phyloP scores from a whole-genome alignment of 2,888 invertebrate species.

The Drosophila stalkeri region DNA sequence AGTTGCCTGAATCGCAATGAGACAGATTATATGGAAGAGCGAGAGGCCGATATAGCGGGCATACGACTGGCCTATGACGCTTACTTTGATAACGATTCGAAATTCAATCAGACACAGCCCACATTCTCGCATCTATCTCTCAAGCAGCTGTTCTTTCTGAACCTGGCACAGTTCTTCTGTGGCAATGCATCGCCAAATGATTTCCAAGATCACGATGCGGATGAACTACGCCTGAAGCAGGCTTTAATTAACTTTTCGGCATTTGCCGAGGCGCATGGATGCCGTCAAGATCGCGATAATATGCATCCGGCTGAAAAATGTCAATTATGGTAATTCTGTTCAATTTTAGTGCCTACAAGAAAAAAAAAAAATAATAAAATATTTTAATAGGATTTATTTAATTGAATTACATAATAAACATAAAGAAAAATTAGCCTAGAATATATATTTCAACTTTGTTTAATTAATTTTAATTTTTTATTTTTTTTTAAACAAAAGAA shows the following conservation, averaged over 20 bases:
- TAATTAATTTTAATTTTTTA: too few species aligned
- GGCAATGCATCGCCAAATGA: conserved; percentile 33
- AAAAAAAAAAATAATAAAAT: neutral
- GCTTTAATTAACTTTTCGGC: conserved; percentile 66
- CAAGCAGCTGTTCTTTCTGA: conserved; percentile 75
- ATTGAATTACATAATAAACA: neutral
- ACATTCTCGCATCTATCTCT: conserved; percentile 41
- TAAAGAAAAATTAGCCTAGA: neutral
- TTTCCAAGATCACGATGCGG: conserved; percentile 73
- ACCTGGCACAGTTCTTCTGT: conserved; percentile 81
- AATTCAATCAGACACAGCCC: conserved; percentile 18
- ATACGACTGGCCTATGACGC: conserved; percentile 71
- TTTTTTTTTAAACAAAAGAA: too few species aligned
- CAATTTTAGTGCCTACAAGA: neutral
- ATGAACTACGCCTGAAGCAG: conserved; percentile 72
- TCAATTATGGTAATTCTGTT: conserved; percentile 49
- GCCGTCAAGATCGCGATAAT: conserved; percentile 44
- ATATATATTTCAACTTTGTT: too few species aligned
- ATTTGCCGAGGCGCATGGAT: conserved; percentile 67
- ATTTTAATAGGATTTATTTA: neutral
- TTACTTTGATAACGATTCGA: conserved; percentile 50
- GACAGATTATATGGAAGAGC: conserved; percentile 70
- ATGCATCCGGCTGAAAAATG: conserved; percentile 77
- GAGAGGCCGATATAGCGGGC: conserved; percentile 77
- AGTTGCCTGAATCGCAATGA: conserved; percentile 52